A percentile compares a stretch with the other conserved stretches of the same genome.
phyloP scores from a whole-genome alignment of 1,140 invertebrate genomes.

The Plodia interpunctella region DNA sequence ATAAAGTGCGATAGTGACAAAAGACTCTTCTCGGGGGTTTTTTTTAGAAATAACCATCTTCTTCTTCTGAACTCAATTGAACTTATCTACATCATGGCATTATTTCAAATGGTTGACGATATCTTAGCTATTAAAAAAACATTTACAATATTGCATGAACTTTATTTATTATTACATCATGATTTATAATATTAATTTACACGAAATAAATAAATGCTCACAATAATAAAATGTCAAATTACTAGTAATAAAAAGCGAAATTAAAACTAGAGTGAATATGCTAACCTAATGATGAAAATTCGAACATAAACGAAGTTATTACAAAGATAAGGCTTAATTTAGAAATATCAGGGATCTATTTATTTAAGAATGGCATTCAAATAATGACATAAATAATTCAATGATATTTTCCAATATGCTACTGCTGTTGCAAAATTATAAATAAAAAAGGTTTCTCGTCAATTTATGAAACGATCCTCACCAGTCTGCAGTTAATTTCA shows the following conservation, averaged over 20 bases:
- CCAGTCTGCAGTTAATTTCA: neutral
- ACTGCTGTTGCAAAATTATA: too few species aligned
- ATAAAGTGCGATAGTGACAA: too few species aligned
- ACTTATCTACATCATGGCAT: too few species aligned
- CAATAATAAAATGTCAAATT: conserved; percentile 47
- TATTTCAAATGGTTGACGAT: too few species aligned
- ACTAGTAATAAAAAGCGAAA: conserved; percentile 50
- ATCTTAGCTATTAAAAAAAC: too few species aligned
- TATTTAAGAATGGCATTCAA: neutral
- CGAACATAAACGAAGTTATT: conserved; percentile 10
- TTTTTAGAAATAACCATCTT: too few species aligned
- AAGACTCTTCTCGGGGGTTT: too few species aligned
- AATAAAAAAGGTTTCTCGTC: neutral
- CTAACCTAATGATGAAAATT: conserved; percentile 25
- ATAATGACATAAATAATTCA: too few species aligned
- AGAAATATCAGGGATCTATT: neutral
- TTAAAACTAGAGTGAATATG: conserved; percentile 42
- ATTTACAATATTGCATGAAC: conserved; percentile 39
- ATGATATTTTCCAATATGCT: too few species aligned
- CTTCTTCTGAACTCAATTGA: too few species aligned
- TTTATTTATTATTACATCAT: conserved; percentile 70
- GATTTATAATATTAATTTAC: conserved; percentile 67
- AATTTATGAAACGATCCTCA: neutral
- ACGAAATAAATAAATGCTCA: conserved; percentile 71
- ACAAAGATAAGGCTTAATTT: conserved; percentile 5